Evolutionary conservation across 2,888 invertebrate genomes (phyloP).

Genomic region (Meta bourneti): DNA sequence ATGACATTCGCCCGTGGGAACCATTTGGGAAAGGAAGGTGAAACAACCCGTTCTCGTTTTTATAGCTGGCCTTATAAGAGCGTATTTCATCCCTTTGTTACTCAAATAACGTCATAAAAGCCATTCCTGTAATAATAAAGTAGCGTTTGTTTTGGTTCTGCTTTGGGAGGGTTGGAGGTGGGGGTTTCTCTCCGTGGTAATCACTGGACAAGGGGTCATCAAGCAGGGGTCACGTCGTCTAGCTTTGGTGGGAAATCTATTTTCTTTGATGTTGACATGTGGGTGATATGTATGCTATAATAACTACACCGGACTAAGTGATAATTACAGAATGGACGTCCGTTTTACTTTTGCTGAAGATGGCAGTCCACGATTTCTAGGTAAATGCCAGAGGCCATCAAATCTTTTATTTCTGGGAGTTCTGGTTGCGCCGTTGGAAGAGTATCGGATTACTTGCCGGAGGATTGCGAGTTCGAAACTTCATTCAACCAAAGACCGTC

Average conservation of each 20-base stretch:
- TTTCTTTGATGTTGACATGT: not conserved
- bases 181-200: not conserved
- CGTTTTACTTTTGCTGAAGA: no score
- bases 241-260: not conserved
- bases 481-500: no score
- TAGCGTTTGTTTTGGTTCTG: conserved; percentile 43
- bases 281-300: not conserved
- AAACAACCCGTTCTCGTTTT: conserved; percentile 33
- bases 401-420: no score
- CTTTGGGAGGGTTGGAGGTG: not conserved
- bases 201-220: not conserved
- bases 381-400: no score
- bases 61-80: conserved; percentile 58
- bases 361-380: no score
- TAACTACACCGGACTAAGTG: no score
- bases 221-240: no score
- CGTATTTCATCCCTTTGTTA: conserved; percentile 63
- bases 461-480: no score
- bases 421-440: no score
- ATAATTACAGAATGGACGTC: no score
- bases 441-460: no score
- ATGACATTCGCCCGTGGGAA: conserved; percentile 54
- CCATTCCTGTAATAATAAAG: conserved; percentile 63
- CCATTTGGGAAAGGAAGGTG: conserved; percentile 34
- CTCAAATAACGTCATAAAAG: conserved; percentile 68